Percentiles rank a stretch among this genome's conserved stretches.
Evolutionary conservation across 2,113 vertebrate species (phyloP).

Genomic region (Osmerus eperlanus): DNA sequence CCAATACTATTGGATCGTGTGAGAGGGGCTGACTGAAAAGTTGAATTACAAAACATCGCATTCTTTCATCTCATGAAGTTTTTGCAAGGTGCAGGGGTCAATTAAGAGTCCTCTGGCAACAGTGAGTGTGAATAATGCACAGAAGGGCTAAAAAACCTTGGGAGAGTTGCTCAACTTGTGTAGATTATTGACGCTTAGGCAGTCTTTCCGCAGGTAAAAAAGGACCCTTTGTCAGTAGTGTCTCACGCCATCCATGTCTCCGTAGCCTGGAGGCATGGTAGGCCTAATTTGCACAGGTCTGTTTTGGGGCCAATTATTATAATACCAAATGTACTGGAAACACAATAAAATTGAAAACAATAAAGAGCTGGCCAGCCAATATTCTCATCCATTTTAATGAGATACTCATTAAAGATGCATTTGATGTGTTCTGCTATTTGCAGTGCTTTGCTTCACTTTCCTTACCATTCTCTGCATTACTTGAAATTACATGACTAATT

Average conservation of each 20-base stretch:
- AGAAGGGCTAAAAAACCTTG: conserved; percentile 62
- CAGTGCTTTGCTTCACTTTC: conserved; percentile 33
- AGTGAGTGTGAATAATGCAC: conserved; percentile 71
- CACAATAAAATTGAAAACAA: conserved; percentile 70
- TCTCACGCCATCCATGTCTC: conserved; percentile 62
- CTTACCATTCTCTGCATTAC: conserved; percentile 10
- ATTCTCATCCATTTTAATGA: conserved; percentile 63
- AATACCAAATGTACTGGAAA: conserved; percentile 72
- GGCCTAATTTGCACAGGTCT: conserved; percentile 72
- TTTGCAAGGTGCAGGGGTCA: conserved; percentile 70
- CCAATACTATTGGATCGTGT: conserved; percentile 67
- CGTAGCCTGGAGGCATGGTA: conserved; percentile 69
- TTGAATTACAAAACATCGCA: conserved; percentile 74
- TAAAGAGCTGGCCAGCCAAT: conserved; percentile 49
- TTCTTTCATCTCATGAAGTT: conserved; percentile 74
- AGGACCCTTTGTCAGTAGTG: conserved; percentile 67
- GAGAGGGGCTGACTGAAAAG: conserved; percentile 56
- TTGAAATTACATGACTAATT: neutral
- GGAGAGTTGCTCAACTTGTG: conserved; percentile 69
- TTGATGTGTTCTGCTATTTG: conserved; percentile 54
- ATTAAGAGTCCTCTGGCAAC: conserved; percentile 75
- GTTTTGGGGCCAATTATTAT: conserved; percentile 78
- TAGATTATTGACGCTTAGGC: conserved; percentile 73
- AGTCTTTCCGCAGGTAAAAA: conserved; percentile 62
- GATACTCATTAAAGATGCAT: conserved; percentile 60